phyloP scores from a whole-genome alignment of 2,888 invertebrate species.

The Eumerus sabulonum region DNA sequence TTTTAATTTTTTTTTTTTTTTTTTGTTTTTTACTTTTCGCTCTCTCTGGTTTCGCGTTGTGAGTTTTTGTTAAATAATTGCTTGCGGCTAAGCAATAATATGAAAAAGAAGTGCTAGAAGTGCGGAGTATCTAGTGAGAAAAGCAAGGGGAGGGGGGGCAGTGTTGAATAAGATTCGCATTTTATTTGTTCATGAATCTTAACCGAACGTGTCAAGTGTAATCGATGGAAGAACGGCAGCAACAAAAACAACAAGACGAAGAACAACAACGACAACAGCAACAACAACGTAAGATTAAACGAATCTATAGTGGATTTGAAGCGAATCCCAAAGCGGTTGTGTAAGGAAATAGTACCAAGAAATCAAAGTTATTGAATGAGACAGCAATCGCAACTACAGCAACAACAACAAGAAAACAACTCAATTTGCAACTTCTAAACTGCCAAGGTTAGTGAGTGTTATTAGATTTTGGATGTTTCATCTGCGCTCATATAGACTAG shows the following conservation, averaged over 20 bases:
- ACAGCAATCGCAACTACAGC: constrained; percentile 12
- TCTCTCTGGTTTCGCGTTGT: constrained; percentile 7
- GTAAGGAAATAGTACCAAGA: neutral
- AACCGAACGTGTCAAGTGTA: neutral
- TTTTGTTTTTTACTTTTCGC: constrained; percentile 8
- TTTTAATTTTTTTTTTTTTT: constrained; percentile 8
- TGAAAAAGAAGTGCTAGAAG: neutral
- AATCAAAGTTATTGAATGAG: neutral
- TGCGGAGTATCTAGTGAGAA: too few relatives aligned
- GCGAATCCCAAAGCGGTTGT: constrained; percentile 35
- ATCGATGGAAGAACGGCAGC: constrained; percentile 6
- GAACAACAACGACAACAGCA: constrained; percentile 5
- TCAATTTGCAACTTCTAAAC: constrained; percentile 45
- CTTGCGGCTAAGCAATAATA: constrained; percentile 4
- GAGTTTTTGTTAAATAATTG: constrained; percentile 18
- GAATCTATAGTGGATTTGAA: neutral
- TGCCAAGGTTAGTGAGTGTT: constrained; percentile 61
- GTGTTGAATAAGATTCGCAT: too few relatives aligned
- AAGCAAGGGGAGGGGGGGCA: too few relatives aligned
- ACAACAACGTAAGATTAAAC: neutral
- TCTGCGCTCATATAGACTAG: neutral
- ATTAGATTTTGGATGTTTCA: constrained; percentile 19
- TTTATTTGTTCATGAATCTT: too few relatives aligned
- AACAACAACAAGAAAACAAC: constrained; percentile 31
- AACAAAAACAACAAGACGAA: neutral